phyloP scores from a whole-genome alignment of 2,888 invertebrate species.

The Nycteola revayana region DNA sequence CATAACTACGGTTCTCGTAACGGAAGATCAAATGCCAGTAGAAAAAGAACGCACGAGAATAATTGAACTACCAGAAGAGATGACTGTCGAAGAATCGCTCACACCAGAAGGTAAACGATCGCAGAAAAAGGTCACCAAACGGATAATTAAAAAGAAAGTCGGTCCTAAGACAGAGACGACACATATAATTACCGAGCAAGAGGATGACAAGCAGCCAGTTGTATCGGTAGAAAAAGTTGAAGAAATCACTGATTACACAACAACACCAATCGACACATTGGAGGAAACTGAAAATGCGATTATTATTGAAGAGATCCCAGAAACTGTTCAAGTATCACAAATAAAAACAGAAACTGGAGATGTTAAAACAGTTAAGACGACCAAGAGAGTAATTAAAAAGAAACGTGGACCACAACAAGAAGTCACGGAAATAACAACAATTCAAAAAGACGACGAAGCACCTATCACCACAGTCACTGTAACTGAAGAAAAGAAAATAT shows the following conservation, averaged over 20 bases:
- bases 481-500: slow-evolving; percentile 8
- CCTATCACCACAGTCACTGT: slow-evolving; percentile 2
- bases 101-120: slow-evolving; percentile 50
- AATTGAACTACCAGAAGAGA: not conserved
- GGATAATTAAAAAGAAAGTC: slow-evolving; percentile 16
- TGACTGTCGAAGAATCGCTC: slow-evolving; percentile 33
- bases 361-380: slow-evolving; percentile 48
- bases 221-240: slow-evolving; percentile 14
- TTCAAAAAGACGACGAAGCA: slow-evolving; percentile 31
- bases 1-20: not conserved
- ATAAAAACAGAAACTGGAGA: slow-evolving; percentile 50
- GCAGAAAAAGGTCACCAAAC: slow-evolving; percentile 32
- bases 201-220: slow-evolving; percentile 10
- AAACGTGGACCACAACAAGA: slow-evolving; percentile 62
- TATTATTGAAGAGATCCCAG: slow-evolving; percentile 33
- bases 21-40: not conserved
- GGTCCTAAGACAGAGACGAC: slow-evolving; percentile 19
- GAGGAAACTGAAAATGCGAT: slow-evolving; percentile 27
- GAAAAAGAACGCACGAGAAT: not conserved
- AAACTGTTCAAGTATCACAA: slow-evolving; percentile 17
- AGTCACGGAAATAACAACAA: slow-evolving; percentile 65
- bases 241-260: slow-evolving; percentile 18
- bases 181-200: slow-evolving; percentile 22
- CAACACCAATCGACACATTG: slow-evolving; percentile 2
- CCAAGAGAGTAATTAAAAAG: slow-evolving; percentile 67